A percentile compares a stretch with the other conserved stretches of the same genome.
phyloP scores from a whole-genome alignment of 2,113 vertebrate genomes.

The Fulmarus glacialis region DNA sequence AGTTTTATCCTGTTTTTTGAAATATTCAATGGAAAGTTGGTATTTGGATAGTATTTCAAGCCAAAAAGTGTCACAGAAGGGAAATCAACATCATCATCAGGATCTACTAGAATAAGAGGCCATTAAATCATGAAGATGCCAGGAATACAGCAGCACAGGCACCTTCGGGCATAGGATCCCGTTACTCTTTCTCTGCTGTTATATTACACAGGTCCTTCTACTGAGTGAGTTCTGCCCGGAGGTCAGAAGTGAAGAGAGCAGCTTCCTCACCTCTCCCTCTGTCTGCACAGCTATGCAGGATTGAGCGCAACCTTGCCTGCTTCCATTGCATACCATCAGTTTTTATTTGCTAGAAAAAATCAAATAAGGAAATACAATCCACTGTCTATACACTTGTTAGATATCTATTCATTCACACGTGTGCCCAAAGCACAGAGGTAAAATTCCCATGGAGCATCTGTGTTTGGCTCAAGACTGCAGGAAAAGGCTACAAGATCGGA shows the following conservation, averaged over 20 bases:
- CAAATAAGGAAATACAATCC: background rate
- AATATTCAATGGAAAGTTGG: background rate
- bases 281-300: background rate
- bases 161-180: background rate
- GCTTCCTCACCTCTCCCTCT: background rate
- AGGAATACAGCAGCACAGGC: background rate
- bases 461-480: background rate
- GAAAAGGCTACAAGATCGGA: background rate
- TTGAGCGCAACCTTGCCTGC: background rate
- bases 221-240: background rate
- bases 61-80: background rate
- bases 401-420: background rate
- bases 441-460: background rate
- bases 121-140: background rate
- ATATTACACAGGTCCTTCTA: background rate
- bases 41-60: background rate
- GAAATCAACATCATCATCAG: background rate
- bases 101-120: background rate
- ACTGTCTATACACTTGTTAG: background rate
- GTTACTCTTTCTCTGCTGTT: background rate
- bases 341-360: background rate
- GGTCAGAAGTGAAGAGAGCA: background rate
- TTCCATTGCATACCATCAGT: background rate
- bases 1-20: background rate
- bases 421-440: background rate